phyloP scores from a whole-genome alignment of 2,113 vertebrate species.

The Loxodonta africana region DNA sequence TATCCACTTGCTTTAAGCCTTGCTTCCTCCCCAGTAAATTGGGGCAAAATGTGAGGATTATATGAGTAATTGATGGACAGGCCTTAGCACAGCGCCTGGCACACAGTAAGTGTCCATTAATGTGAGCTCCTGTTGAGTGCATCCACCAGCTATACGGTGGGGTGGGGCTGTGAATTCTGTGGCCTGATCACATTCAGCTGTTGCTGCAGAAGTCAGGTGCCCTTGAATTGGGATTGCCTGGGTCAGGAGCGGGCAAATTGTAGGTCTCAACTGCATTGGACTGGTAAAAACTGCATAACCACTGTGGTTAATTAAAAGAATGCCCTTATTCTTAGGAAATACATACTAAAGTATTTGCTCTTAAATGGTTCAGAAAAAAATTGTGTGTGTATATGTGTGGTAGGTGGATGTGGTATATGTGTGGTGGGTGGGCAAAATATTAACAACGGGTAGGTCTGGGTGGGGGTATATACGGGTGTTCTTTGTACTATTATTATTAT shows the following conservation, averaged over 20 bases:
- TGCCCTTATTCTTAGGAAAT: conserved; percentile 36
- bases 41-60: background rate
- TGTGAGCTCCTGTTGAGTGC: background rate
- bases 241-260: background rate
- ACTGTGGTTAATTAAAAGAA: conserved; percentile 5
- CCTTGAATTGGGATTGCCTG: background rate
- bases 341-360: conserved; percentile 15
- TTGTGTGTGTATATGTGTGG: background rate
- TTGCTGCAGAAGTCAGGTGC: background rate
- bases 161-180: background rate
- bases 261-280: background rate
- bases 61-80: background rate
- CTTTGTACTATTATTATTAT: background rate
- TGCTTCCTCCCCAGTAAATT: background rate
- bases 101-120: background rate
- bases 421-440: background rate
- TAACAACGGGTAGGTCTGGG: background rate
- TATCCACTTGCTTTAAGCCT: background rate
- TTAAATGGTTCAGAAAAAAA: background rate
- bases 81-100: background rate
- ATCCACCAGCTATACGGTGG: background rate
- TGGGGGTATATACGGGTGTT: background rate
- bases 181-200: background rate
- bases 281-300: background rate
- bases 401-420: background rate